Evolutionary conservation across 2,888 invertebrate species (phyloP).

Genomic region (Zootermopsis nevadensis): DNA sequence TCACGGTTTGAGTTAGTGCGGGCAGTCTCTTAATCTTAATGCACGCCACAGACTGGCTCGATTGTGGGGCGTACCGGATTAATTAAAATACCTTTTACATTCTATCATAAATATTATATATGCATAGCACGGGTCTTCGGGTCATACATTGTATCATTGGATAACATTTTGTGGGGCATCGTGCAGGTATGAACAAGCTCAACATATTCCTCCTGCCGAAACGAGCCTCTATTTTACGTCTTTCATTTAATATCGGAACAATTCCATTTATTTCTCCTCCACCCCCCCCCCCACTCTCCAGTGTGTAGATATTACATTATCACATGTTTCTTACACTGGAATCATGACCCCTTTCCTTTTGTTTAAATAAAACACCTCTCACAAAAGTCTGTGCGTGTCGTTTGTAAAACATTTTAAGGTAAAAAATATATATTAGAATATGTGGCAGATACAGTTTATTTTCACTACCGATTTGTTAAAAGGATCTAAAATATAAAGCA

Average conservation of each 20-base stretch:
- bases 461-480: neutral
- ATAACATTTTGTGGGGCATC: neutral
- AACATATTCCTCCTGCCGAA: neutral
- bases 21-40: neutral
- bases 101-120: neutral
- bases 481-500: neutral
- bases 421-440: neutral
- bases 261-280: neutral
- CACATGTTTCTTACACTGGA: neutral
- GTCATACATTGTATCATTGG: neutral
- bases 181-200: neutral
- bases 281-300: neutral
- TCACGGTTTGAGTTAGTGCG: neutral
- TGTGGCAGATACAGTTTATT: neutral
- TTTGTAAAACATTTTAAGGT: neutral
- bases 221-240: neutral
- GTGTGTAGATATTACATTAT: neutral
- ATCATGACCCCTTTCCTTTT: neutral
- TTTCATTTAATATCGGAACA: neutral
- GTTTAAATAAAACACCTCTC: slow-evolving; percentile 5
- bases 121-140: neutral
- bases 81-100: slow-evolving; percentile 16
- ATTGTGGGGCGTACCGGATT: neutral
- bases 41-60: neutral
- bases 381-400: neutral